These are phyloP conservation scores for Epicampocera succincta DNA, from an alignment of 2,888 invertebrate species.

Conservation along the genomic window DNA sequence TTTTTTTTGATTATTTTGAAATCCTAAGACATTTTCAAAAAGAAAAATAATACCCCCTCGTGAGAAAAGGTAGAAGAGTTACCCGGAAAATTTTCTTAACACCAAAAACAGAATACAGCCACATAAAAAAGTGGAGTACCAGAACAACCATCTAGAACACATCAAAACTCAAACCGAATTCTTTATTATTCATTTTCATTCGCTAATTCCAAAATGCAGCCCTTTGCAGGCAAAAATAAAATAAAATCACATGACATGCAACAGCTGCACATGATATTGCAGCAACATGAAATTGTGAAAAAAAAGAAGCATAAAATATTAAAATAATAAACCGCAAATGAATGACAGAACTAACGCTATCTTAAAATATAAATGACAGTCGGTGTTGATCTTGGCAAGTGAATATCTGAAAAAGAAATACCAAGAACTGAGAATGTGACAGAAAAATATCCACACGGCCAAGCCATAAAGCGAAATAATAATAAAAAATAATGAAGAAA, in stretches of 20 bases:
- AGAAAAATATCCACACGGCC: conserved; percentile 14
- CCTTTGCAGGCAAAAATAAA: background rate
- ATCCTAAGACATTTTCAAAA: too few species aligned
- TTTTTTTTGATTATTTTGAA: too few species aligned
- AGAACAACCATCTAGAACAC: too few species aligned
- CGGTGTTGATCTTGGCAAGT: conserved; percentile 63
- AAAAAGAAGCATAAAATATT: conserved; percentile 39
- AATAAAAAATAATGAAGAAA: conserved; percentile 11
- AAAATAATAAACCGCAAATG: conserved; percentile 63
- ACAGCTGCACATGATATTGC: conserved; percentile 60
- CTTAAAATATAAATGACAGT: conserved; percentile 60
- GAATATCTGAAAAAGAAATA: conserved; percentile 46
- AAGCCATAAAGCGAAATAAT: background rate
- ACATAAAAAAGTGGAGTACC: too few species aligned
- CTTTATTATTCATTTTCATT: conserved; percentile 28
- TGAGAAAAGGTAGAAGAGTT: too few species aligned
- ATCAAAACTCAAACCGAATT: background rate
- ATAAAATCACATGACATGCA: conserved; percentile 52
- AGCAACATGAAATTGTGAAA: conserved; percentile 36
- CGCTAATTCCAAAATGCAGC: conserved; percentile 24
- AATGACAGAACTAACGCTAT: conserved; percentile 60
- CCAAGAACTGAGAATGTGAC: conserved; percentile 50
- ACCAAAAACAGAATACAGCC: too few species aligned
- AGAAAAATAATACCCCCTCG: too few species aligned
- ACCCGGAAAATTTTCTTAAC: too few species aligned